A percentile compares a stretch with the other conserved stretches of the same genome.
These are phyloP conservation scores for Anastatus disparis DNA, from an alignment of 1,140 invertebrate species.

Conservation along the genomic window DNA sequence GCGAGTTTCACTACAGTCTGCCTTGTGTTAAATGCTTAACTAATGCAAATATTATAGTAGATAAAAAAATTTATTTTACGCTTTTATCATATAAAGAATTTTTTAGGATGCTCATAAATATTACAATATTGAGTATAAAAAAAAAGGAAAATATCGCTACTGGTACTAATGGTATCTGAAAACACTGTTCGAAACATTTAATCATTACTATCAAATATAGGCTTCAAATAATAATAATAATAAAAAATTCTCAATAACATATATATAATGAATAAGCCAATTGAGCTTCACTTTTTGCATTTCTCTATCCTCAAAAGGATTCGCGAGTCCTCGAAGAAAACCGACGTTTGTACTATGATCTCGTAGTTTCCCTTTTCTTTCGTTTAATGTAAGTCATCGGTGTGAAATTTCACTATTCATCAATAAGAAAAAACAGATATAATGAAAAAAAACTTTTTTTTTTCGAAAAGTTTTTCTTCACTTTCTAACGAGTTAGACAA, in stretches of 20 bases:
- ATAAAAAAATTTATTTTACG: slow-evolving; percentile 20
- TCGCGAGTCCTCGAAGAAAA: not conserved
- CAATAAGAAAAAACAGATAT: not conserved
- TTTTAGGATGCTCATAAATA: slow-evolving; percentile 2
- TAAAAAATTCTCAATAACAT: slow-evolving; percentile 20
- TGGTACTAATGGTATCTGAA: slow-evolving; percentile 39
- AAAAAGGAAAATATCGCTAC: slow-evolving; percentile 38
- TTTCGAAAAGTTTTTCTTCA: not conserved
- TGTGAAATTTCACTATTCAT: not conserved
- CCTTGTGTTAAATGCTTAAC: slow-evolving; percentile 28
- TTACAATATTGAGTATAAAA: slow-evolving; percentile 12
- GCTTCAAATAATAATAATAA: slow-evolving; percentile 13
- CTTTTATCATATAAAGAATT: slow-evolving; percentile 13
- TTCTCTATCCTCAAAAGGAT: not conserved
- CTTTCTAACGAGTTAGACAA: too few relatives aligned
- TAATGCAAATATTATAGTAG: slow-evolving; percentile 8
- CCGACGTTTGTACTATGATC: slow-evolving; percentile 17
- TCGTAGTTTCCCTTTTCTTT: not conserved
- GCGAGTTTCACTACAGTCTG: slow-evolving; percentile 24
- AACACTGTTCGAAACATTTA: slow-evolving; percentile 26
- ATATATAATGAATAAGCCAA: slow-evolving; percentile 1
- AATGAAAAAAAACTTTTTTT: not conserved
- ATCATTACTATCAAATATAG: slow-evolving; percentile 27
- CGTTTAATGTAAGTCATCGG: not conserved
- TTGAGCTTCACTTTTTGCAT: slow-evolving; percentile 21